These are phyloP conservation scores for Coleophora flavipennella DNA, from an alignment of 2,888 invertebrate species.

Conservation along the genomic window DNA sequence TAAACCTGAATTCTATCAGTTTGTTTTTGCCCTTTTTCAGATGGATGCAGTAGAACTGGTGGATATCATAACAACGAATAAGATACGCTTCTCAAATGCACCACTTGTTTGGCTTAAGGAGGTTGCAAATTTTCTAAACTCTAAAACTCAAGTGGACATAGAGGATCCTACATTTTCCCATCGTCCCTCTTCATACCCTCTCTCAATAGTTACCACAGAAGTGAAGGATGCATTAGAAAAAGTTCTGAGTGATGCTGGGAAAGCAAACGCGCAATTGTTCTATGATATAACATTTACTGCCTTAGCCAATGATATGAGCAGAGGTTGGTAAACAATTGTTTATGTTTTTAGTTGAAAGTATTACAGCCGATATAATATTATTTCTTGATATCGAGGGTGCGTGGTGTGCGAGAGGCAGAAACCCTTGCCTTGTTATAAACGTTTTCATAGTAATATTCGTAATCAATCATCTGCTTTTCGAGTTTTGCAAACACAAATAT, in stretches of 20 bases:
- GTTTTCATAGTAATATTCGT: no score
- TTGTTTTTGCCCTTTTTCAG: conserved; percentile 47
- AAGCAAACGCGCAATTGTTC: conserved; percentile 76
- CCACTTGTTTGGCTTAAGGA: conserved; percentile 80
- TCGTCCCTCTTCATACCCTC: conserved; percentile 71
- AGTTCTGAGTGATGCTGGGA: conserved; percentile 74
- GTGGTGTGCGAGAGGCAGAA: no score
- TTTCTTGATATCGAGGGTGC: no score
- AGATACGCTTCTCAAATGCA: conserved; percentile 78
- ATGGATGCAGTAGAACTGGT: conserved; percentile 74
- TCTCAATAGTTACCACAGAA: conserved; percentile 60
- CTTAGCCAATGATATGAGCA: conserved; percentile 81
- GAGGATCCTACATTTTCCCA: conserved; percentile 74
- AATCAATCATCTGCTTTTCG: no score
- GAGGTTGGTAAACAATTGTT: conserved; percentile 52
- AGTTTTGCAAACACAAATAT: no score
- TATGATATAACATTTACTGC: conserved; percentile 79
- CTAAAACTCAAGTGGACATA: conserved; percentile 74
- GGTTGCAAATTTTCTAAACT: conserved; percentile 76
- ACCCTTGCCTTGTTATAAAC: no score
- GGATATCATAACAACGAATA: conserved; percentile 65
- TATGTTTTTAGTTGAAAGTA: background rate
- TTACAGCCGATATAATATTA: no score
- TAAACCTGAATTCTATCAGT: no score
- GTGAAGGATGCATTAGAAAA: conserved; percentile 54